Evolutionary conservation across 2,888 invertebrate genomes (phyloP), one percentile per base, ranked within the genome.

Genomic region (Anagyrus pseudococci): DNA sequence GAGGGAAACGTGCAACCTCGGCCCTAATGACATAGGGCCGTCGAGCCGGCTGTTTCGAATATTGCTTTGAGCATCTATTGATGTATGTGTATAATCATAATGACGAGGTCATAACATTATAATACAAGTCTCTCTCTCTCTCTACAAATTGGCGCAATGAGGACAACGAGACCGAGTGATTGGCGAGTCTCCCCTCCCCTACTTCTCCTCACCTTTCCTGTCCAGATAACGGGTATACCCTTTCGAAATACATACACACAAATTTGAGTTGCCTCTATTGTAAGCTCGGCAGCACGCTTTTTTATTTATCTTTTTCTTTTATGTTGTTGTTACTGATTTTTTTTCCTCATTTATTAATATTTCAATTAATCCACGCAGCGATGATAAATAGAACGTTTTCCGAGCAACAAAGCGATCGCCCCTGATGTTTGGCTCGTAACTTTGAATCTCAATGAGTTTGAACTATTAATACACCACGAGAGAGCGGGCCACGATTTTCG

Each of bases 131-230:
- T 53, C 41, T 58, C 29, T 52, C 41, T 55, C 41, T 58, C 29
- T 52, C 41, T 55, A 53, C 48, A 66, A 56, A 62, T 66, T 62
- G 62, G 62, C 58, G 58, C 58, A 66, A 66, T 49, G 58, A 66
- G 62, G 66, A 62, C 56, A 66, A 66, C 56, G 66, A 62, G 66
- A 59, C 22, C 52, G 62, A 58, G 62, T 22, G 62, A 62, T 62
- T 59, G 57, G 58, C 58, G 53, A 58, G 56, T 62, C 58, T 53
- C 17, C 23, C 19, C 25, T 37, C 54, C 33, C 44, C 54, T 55
- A 20, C 41, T 29, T 10, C 49, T 23, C 46, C 44, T 33, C 58
- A 56, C 58, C 56, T 56, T 58, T 59, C 53, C 66, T 62, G 58
- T 41, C 52, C 37, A 29, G 3, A 26, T 26, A 3, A n/a, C 4